Conservation (phyloP, 2,797 vertebrate species). For the Limosa lapponica region DNA sequence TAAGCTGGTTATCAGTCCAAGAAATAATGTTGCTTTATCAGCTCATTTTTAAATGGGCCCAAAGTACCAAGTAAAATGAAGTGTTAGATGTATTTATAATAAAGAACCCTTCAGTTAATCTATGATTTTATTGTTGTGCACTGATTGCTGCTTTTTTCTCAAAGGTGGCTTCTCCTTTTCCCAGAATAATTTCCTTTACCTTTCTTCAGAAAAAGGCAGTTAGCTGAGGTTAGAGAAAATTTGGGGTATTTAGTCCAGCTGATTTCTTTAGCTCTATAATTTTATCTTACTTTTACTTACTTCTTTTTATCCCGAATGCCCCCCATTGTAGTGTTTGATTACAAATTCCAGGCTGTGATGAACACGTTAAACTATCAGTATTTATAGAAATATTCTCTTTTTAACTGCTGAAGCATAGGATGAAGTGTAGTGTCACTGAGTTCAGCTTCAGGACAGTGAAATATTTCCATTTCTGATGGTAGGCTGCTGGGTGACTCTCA, state of each 20-base stretch:
- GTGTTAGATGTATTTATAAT: neutral
- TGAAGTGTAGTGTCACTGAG: neutral
- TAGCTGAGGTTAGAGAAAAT: neutral
- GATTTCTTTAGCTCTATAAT: neutral
- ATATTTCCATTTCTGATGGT: neutral
- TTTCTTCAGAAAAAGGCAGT: neutral
- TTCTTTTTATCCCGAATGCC: neutral
- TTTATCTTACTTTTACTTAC: neutral
- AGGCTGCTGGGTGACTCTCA: neutral
- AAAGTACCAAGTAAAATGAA: neutral
- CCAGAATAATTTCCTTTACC: neutral
- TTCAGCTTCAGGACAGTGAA: neutral
- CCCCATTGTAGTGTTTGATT: neutral
- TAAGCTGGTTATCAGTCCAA: neutral
- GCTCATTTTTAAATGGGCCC: neutral
- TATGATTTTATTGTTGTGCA: neutral
- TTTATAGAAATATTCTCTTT: neutral
- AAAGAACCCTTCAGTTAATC: neutral
- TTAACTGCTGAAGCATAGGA: neutral
- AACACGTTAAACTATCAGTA: neutral
- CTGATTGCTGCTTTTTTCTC: conserved; percentile 1
- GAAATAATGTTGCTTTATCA: conserved; percentile 18
- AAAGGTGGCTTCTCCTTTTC: neutral
- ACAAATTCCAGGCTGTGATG: neutral
- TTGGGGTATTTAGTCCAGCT: neutral